Evolutionary conservation across 1,140 invertebrate genomes (phyloP), one percentile per base, ranked within the genome.

Genomic region (Fopius arisanus): DNA sequence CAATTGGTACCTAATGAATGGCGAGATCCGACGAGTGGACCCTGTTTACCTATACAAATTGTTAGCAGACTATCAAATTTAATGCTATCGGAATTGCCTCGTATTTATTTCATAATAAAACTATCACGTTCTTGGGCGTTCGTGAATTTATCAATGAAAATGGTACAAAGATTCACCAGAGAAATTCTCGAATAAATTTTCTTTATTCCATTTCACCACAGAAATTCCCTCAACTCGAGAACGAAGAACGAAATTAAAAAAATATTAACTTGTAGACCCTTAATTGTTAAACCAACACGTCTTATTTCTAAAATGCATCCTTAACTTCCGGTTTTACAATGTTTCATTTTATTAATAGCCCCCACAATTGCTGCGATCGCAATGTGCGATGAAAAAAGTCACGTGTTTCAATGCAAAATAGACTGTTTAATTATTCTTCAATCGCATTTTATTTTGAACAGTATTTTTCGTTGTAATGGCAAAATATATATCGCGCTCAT

Each of bases 11-110:
- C 19, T 41, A 71, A 62, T 62, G 51, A 70, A 23, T 59, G 23
- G 6, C 23, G 3, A 26, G 23, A 19, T 26, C 54, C 23, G 54
- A 59, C 54, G 19, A 59, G 68, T 75, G 66, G 70, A 72, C 70
- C 74, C 70, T 72, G 65, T 67, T 48, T 75, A 69, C 65, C 70
- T 75, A 75, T 75, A 72, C 37, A 72, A 75, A 71, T 70, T 21
- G 29, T 70, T n/a, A 21, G 69, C 69, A 40, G 74, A 65, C 59
- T 75, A 75, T 37, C 63, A 48, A 40, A 54, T 33, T 67, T 65
- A 40, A 31, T 68, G 5, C 43, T 33, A 26, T 7, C 66, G 10
- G 12, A 67, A 70, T 67, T 59, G 28, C 21, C 66, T 14, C 70
- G 28, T 62, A 48, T 70, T 21, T 48, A 14, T 48, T 67, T 9